Percentiles rank a stretch among this genome's conserved stretches.
These are phyloP conservation scores for Saguinus midas DNA, from an alignment of 2,113 vertebrate genomes.

Conservation along the genomic window DNA sequence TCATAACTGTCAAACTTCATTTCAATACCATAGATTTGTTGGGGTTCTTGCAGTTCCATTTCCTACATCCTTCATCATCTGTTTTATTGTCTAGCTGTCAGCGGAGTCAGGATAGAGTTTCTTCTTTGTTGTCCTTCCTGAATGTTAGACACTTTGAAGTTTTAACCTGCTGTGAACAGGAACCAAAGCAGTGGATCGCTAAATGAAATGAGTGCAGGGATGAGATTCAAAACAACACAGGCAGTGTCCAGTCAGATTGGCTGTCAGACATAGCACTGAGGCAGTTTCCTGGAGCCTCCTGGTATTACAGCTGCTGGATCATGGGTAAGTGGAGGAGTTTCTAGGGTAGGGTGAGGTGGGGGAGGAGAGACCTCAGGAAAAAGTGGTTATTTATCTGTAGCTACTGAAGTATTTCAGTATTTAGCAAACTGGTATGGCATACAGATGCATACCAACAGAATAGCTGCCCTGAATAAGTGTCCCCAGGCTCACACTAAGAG, in stretches of 20 bases:
- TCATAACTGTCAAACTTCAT: background rate
- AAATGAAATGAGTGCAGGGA: background rate
- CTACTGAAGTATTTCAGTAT: constrained; percentile 28
- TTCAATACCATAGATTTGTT: background rate
- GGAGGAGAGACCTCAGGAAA: background rate
- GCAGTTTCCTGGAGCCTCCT: background rate
- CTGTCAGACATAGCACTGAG: background rate
- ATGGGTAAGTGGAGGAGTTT: background rate
- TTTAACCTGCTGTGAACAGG: background rate
- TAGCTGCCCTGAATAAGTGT: background rate
- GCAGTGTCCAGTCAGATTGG: background rate
- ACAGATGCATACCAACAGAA: background rate
- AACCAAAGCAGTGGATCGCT: constrained; percentile 14
- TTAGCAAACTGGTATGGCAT: background rate
- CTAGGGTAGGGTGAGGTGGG: background rate
- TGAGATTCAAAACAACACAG: constrained; percentile 1
- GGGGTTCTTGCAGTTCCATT: background rate
- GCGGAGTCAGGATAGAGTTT: constrained; percentile 8
- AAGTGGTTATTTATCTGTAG: constrained; percentile 18
- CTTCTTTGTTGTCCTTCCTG: constrained; percentile 1
- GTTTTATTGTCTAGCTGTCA: background rate
- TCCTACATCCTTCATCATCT: background rate
- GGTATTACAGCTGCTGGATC: background rate
- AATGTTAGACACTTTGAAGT: background rate
- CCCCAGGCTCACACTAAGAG: background rate